Percentiles rank a stretch among this genome's conserved stretches.
phyloP scores from a whole-genome alignment of 2,797 vertebrate genomes.

The Labeo calbasu region DNA sequence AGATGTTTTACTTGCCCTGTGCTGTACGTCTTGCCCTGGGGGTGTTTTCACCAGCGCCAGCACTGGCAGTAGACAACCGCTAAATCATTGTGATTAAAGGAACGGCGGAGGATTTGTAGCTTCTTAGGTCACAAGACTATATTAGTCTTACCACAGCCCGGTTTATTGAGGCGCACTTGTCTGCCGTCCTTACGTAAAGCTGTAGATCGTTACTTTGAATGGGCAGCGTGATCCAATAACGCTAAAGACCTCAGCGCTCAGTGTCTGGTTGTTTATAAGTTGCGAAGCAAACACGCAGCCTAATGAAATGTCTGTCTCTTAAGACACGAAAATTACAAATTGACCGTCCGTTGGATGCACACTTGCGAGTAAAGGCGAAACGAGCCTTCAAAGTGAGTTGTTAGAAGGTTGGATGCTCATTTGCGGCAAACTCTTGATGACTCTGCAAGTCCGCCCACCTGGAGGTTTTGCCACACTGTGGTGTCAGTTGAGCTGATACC shows the following conservation, averaged over 20 bases:
- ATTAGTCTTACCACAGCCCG: conserved; percentile 25
- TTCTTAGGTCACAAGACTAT: conserved; percentile 45
- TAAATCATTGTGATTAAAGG: conserved; percentile 48
- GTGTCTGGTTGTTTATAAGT: conserved; percentile 32
- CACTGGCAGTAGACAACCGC: conserved; percentile 41
- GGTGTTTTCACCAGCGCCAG: conserved; percentile 42
- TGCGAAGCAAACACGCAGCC: neutral
- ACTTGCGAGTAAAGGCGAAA: conserved; percentile 4
- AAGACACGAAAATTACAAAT: conserved; percentile 34
- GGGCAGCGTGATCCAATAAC: conserved; percentile 26
- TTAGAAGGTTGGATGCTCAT: conserved; percentile 44
- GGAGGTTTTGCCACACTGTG: conserved; percentile 54
- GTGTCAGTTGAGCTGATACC: conserved; percentile 50
- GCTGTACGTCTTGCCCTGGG: conserved; percentile 45
- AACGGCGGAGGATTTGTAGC: conserved; percentile 40
- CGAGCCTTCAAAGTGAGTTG: conserved; percentile 29
- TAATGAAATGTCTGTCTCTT: conserved; percentile 33
- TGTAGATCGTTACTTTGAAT: conserved; percentile 30
- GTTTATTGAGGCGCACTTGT: conserved; percentile 37
- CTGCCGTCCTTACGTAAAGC: neutral
- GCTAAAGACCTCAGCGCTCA: conserved; percentile 27
- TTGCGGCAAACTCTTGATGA: conserved; percentile 55
- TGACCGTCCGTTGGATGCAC: conserved; percentile 12
- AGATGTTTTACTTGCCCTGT: conserved; percentile 49
- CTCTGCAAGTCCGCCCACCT: conserved; percentile 55